Evolutionary conservation across 2,797 vertebrate genomes (phyloP), one percentile per base, ranked within the genome.

Genomic region (Moxostoma hubbsi): DNA sequence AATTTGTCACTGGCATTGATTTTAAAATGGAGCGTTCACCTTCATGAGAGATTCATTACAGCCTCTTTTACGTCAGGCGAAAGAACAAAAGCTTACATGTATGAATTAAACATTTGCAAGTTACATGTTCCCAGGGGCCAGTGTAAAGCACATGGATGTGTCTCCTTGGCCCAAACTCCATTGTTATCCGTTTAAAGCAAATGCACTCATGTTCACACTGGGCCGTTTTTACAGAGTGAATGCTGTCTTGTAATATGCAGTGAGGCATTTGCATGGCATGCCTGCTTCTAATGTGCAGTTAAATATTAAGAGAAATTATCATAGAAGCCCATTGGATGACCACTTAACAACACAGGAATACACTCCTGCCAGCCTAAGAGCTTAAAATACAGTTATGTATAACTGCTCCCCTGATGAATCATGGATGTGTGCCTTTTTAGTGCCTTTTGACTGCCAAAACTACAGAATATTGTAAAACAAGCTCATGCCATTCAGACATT

Each of bases 251-350:
- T 65, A 54, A 80, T 65, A 74, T 43, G 51, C 13, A 36, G 72
- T 67, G 73, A 16, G 70, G 70, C 9, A 11, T 77, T 43, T 47
- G 55, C 59, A 16, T 11, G 16, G 61, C 68, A 66, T 67, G 15
- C 16, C 62, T 45, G 24, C 36, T 61, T 73, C 65, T 73, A 79
- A 73, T 54, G 66, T 54, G 62, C 74, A 80, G 76, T 87, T 77
- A 87, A 88, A 85, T 78, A 82, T 85, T 84, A 81, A 85, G 67
- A 16, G 45, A 76, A 76, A 84, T 75, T 45, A 74, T 67, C 53
- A 16, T 12, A 77, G 63, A n/a, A 79, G 47, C 57, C 74, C 76
- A 88, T 74, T 67, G 75, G 80, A 85, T 81, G 79, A 82, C 74
- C 72, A 81, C 76, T 76, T 75, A 68, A 83, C 75, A 68, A 75